These are phyloP conservation scores for Lochmaea capreae DNA, from an alignment of 2,888 invertebrate species.

Conservation along the genomic window DNA sequence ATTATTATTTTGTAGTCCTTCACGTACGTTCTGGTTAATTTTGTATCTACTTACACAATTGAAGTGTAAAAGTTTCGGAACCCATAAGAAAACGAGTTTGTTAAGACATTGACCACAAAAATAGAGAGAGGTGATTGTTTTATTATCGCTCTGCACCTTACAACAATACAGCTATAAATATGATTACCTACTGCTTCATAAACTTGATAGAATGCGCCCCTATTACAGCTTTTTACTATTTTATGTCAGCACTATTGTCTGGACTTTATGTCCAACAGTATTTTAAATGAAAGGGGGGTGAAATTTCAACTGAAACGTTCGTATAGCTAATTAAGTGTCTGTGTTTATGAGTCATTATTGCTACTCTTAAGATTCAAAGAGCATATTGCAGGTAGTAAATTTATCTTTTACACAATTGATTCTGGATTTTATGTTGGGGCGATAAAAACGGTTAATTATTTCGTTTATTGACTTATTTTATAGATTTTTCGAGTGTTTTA, in stretches of 20 bases:
- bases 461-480: not conserved
- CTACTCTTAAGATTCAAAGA: slow-evolving; percentile 5
- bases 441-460: not conserved
- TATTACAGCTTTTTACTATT: not conserved
- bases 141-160: not conserved
- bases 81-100: no score
- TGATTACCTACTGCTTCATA: not conserved
- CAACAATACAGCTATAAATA: not conserved
- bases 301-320: not conserved
- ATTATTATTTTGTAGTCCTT: no score
- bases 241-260: not conserved
- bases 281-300: slow-evolving; percentile 11
- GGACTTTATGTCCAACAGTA: not conserved
- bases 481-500: not conserved
- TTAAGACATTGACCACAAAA: no score
- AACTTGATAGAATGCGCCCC: not conserved
- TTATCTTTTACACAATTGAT: not conserved
- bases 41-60: no score
- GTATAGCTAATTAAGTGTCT: not conserved
- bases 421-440: not conserved
- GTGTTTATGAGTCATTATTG: slow-evolving; percentile 13
- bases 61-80: no score
- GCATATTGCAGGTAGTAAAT: slow-evolving; percentile 1
- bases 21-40: no score
- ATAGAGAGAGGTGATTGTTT: not conserved